A percentile compares a stretch with the other conserved stretches of the same genome.
Evolutionary conservation across 2,888 invertebrate species (phyloP).

Genomic region (Cheilosia variabilis): DNA sequence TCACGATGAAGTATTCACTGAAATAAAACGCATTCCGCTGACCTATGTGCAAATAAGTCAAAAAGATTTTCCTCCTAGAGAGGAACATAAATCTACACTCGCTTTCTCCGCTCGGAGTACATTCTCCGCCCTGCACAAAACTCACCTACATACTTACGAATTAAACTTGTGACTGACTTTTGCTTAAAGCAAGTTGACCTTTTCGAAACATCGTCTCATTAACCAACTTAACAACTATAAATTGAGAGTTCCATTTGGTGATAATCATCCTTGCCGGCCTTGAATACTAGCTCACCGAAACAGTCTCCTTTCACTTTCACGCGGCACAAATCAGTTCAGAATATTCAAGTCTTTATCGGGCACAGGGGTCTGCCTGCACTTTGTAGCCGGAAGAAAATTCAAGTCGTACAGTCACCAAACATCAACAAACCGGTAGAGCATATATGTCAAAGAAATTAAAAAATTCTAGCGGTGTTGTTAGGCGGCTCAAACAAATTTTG

Average conservation of each 20-base stretch:
- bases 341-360: not conserved
- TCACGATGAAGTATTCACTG: too few relatives aligned
- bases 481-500: too few relatives aligned
- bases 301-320: slow-evolving; percentile 17
- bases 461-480: not conserved
- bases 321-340: not conserved
- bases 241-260: slow-evolving; percentile 2
- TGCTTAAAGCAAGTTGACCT: slow-evolving; percentile 5
- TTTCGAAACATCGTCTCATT: not conserved
- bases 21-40: too few relatives aligned
- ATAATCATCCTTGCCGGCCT: slow-evolving; percentile 19
- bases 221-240: slow-evolving; percentile 8
- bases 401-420: not conserved
- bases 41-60: too few relatives aligned
- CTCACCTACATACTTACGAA: too few relatives aligned
- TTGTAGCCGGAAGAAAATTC: not conserved
- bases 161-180: not conserved
- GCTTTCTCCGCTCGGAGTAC: too few relatives aligned
- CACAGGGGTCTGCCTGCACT: not conserved
- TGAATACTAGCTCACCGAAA: slow-evolving; percentile 8
- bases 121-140: too few relatives aligned
- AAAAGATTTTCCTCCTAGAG: too few relatives aligned
- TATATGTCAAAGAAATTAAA: not conserved
- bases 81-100: too few relatives aligned
- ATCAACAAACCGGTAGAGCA: not conserved